Conservation (phyloP, 2,797 vertebrate species). For the Coilia nasus region DNA sequence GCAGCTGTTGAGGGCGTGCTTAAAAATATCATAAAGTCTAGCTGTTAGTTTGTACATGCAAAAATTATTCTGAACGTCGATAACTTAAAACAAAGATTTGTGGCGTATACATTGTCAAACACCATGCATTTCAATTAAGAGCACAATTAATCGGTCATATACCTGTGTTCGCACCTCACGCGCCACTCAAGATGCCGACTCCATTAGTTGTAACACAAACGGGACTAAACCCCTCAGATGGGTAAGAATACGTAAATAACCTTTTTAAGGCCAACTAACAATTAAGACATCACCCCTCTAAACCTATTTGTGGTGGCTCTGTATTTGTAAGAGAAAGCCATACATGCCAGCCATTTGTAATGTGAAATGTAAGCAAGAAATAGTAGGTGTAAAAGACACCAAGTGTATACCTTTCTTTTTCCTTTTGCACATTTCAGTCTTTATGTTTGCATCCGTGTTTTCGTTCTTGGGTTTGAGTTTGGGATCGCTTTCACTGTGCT, state of each 20-base stretch:
- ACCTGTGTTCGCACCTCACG: not conserved
- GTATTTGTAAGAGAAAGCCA: not conserved
- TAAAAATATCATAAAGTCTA: too few species aligned
- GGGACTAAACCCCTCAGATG: not conserved
- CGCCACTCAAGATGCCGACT: conserved; percentile 1
- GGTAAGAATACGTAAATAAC: not conserved
- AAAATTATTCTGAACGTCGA: too few species aligned
- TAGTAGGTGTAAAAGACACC: not conserved
- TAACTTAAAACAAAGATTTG: too few species aligned
- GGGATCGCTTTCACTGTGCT: conserved; percentile 62
- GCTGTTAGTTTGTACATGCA: too few species aligned
- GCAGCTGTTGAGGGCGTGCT: not conserved
- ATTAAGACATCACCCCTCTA: not conserved
- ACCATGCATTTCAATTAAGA: too few species aligned
- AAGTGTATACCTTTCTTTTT: conserved; percentile 79
- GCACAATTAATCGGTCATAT: not conserved
- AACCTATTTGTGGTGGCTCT: not conserved
- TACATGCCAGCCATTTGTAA: not conserved
- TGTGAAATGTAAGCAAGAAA: not conserved
- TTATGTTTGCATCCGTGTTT: conserved; percentile 74
- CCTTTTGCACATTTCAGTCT: conserved; percentile 60
- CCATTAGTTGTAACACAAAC: not conserved
- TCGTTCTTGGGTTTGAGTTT: conserved; percentile 75
- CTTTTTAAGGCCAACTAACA: not conserved
- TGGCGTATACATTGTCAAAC: too few species aligned